Conservation (phyloP, 1,140 invertebrate genomes). For the Pachypeltis micranthus region DNA sequence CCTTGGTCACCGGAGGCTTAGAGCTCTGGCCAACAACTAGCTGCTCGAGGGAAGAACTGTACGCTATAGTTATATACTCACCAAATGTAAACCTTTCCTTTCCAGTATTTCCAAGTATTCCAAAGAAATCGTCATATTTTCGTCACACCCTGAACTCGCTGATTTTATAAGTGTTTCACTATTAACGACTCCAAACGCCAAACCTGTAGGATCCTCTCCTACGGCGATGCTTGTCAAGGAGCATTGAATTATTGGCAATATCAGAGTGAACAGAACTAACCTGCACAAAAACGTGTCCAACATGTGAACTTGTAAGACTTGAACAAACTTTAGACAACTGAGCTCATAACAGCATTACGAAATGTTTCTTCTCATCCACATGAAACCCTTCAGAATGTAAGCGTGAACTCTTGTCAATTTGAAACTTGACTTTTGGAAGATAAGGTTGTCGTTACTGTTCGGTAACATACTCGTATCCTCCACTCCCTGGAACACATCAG, state of each 20-base stretch:
- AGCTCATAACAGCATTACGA: slow-evolving; percentile 7
- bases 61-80: no score
- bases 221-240: slow-evolving; percentile 7
- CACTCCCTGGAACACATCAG: no score
- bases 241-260: slow-evolving; percentile 32
- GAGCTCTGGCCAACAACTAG: no score
- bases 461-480: no score
- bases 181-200: slow-evolving; percentile 6
- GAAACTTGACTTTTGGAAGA: not conserved
- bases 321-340: not conserved
- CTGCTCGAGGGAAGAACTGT: not conserved
- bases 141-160: not conserved
- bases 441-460: no score
- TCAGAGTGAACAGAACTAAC: slow-evolving; percentile 40
- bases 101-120: slow-evolving; percentile 9
- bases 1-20: no score
- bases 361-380: slow-evolving; percentile 18
- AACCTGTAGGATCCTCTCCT: not conserved
- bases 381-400: slow-evolving; percentile 15
- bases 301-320: slow-evolving; percentile 46
- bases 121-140: slow-evolving; percentile 3
- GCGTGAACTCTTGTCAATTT: slow-evolving; percentile 17
- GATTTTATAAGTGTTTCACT: no score
- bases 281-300: slow-evolving; percentile 72
- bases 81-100: not conserved